Evolutionary conservation across 2,113 vertebrate species (phyloP).

Genomic region (Phalacrocorax pelagicus): DNA sequence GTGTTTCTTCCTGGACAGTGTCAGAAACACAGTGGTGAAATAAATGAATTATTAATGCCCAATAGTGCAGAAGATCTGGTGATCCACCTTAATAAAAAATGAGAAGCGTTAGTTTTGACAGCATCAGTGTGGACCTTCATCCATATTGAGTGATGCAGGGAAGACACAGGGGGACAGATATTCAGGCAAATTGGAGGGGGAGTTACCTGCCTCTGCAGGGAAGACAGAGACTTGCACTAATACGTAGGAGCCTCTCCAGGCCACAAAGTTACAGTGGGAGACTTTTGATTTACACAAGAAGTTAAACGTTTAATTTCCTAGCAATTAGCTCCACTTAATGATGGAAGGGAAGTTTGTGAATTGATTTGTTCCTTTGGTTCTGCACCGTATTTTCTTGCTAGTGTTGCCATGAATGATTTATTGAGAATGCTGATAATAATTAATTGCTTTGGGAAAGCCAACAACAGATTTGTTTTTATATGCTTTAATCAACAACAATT

Average conservation of each 20-base stretch:
- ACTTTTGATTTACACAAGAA: background rate
- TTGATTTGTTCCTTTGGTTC: background rate
- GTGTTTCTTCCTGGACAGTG: background rate
- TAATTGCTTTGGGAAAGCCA: background rate
- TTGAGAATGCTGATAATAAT: background rate
- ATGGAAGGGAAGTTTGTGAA: background rate
- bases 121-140: background rate
- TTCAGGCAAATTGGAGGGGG: background rate
- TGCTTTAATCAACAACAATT: background rate
- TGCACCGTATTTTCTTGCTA: background rate
- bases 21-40: background rate
- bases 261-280: background rate
- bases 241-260: background rate
- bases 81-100: background rate
- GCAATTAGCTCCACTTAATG: background rate
- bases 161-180: fast-evolving
- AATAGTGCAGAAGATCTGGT: background rate
- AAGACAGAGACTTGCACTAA: background rate
- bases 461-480: background rate
- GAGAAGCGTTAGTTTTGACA: background rate
- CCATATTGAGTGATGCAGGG: background rate
- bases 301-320: background rate
- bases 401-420: background rate
- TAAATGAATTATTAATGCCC: slow-evolving; percentile 4
- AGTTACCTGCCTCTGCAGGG: background rate